Evolutionary conservation across 2,113 vertebrate genomes (phyloP).

Genomic region (Acrocephalus kingi): DNA sequence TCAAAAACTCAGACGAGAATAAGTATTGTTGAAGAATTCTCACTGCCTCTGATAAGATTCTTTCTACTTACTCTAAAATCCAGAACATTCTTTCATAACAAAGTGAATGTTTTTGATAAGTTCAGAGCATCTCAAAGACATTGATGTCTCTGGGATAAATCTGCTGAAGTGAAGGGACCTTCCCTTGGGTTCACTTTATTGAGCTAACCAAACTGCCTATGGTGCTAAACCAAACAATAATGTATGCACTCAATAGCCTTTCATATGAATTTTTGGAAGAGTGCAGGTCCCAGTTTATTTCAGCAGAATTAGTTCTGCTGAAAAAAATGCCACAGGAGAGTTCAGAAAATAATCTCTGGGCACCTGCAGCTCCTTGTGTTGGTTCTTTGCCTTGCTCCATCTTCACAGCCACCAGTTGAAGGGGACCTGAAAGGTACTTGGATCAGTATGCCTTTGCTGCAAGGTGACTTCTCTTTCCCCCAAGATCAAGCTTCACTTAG

Average conservation of each 20-base stretch:
- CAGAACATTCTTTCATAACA: background rate
- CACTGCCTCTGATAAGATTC: background rate
- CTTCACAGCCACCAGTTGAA: fast-evolving
- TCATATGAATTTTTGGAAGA: background rate
- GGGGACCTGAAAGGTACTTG: background rate
- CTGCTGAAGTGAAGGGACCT: background rate
- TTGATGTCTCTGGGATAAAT: background rate
- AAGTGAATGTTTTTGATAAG: background rate
- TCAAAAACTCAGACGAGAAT: background rate
- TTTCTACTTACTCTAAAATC: background rate
- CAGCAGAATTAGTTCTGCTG: background rate
- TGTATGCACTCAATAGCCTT: background rate
- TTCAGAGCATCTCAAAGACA: background rate
- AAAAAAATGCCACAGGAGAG: background rate
- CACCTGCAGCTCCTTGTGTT: background rate
- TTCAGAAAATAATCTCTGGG: background rate
- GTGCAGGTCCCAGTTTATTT: background rate
- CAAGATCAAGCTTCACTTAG: background rate
- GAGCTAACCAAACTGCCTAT: background rate
- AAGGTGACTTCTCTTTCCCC: background rate
- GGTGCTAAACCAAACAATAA: background rate
- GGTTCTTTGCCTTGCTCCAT: background rate
- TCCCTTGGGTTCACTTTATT: background rate
- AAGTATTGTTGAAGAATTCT: background rate
- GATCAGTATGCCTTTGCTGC: background rate